Percentiles rank a stretch among this genome's conserved stretches.
Evolutionary conservation across 2,113 vertebrate genomes (phyloP).

Genomic region (Rana temporaria): DNA sequence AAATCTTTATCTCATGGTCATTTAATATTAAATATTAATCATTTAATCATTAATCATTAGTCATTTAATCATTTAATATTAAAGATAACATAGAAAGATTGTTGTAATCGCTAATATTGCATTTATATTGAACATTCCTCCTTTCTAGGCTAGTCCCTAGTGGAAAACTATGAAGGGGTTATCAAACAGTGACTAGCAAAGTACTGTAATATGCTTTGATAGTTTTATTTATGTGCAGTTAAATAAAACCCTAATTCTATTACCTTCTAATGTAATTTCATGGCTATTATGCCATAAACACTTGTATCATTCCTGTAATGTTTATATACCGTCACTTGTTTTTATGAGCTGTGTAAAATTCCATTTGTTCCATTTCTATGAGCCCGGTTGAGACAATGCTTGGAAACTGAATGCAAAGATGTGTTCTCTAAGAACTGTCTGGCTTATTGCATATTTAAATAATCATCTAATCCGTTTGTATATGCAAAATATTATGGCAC

Average conservation of each 20-base stretch:
- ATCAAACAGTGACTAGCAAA: not conserved
- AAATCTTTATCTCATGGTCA: too few species aligned
- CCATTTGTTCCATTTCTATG: constrained; percentile 47
- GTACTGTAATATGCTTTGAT: constrained; percentile 2
- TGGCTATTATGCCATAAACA: constrained; percentile 54
- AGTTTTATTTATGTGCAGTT: constrained; percentile 50
- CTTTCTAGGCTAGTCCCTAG: not conserved
- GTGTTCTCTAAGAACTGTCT: not conserved
- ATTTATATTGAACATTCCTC: not conserved
- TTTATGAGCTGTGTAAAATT: constrained; percentile 55
- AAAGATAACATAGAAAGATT: not conserved
- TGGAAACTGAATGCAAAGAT: constrained; percentile 10
- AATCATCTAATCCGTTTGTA: not conserved
- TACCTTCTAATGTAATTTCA: constrained; percentile 53
- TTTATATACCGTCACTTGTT: constrained; percentile 49
- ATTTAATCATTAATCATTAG: too few species aligned
- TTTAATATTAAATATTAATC: too few species aligned
- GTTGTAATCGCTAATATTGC: not conserved
- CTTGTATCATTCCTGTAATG: constrained; percentile 49
- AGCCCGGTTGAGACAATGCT: constrained; percentile 23
- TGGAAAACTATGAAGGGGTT: constrained; percentile 27
- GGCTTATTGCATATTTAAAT: not conserved
- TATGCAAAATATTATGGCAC: not conserved
- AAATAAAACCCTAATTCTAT: constrained; percentile 56
- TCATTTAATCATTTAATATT: too few species aligned